Conservation (phyloP, 1,140 invertebrate species). For the Steinernema feltiae region DNA sequence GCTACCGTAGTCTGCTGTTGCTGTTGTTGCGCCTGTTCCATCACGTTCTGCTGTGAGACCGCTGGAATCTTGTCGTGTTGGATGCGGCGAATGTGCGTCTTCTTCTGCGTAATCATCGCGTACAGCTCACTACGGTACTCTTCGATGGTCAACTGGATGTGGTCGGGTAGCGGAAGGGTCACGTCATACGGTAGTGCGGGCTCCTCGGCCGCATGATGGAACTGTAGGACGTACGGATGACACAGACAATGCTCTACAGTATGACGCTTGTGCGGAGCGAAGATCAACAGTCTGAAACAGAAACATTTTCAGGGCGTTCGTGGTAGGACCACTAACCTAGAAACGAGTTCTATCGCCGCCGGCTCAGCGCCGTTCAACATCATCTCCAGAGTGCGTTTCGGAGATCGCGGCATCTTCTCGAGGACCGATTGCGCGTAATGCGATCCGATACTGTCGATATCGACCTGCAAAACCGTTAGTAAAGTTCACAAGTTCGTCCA, state of each 20-base stretch:
- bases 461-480: conserved; percentile 39
- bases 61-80: conserved; percentile 51
- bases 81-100: conserved; percentile 54
- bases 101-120: conserved; percentile 67
- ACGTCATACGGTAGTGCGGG: conserved; percentile 70
- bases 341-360: conserved; percentile 75
- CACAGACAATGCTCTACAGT: conserved; percentile 76
- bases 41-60: conserved; percentile 32
- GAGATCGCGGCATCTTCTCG: conserved; percentile 60
- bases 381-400: conserved; percentile 64
- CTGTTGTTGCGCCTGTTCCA: too few relatives aligned
- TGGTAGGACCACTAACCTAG: conserved; percentile 62
- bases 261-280: conserved; percentile 77
- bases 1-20: too few relatives aligned
- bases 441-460: conserved; percentile 59
- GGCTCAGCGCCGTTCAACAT: conserved; percentile 66
- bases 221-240: conserved; percentile 81
- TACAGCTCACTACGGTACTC: conserved; percentile 85
- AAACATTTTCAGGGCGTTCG: neutral
- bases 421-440: conserved; percentile 65
- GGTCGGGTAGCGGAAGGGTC: conserved; percentile 75
- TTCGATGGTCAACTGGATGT: conserved; percentile 78
- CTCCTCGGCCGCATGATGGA: conserved; percentile 75
- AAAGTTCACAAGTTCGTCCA: too few relatives aligned
- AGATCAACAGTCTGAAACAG: conserved; percentile 67